Base-by-base conservation (phyloP, 1,140 invertebrate genomes). In the Camponotus floridanus region DNA sequence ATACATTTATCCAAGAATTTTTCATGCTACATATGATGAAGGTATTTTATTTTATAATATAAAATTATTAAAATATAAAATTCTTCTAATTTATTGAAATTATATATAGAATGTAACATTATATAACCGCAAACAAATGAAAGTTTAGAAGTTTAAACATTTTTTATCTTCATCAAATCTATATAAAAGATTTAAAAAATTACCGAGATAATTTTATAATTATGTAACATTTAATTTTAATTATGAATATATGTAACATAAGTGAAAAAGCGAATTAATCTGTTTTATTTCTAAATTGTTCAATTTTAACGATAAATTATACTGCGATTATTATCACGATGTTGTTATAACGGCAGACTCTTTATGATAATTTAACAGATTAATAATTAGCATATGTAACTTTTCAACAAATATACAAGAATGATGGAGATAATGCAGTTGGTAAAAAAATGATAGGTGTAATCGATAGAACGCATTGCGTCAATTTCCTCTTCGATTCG, bases 401-500 rank as follows among this genome's bases (percentile, higher is more conserved):
- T 36, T 45, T 18, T 79, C 21, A 36, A 57, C 15, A 70, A 55
- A 80, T 68, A 80, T 6, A 67, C n/a, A 67, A 65, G 13, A 8
- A 57, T 15, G 26, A 68, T 51, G 9, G 31, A 83, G 7, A 61
- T 36, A 71, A 71, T 59, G 21, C 65, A 70, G 15, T 42, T 26
- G 55, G 26, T 7, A 39, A 26, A 57, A 48, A 13, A 79, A 39
- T 31, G 64, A 33, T 73, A 83, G 39, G 51, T 86, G 76, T 71
- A 83, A 81, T 86, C 88, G 80, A 87, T 90, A 85, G 6, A 64
- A n/a, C 76, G 65, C 61, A 71, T 89, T 81, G 78, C 85, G 87
- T 93, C 92, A 94, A 94, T 94, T 94, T 94, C 92, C 93, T 93
- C 62, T 90, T 91, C 91, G 86, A 93, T 94, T 94, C 85, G 92